Evolutionary conservation across 2,888 invertebrate species (phyloP).

Genomic region (Spilosoma lubricipeda): DNA sequence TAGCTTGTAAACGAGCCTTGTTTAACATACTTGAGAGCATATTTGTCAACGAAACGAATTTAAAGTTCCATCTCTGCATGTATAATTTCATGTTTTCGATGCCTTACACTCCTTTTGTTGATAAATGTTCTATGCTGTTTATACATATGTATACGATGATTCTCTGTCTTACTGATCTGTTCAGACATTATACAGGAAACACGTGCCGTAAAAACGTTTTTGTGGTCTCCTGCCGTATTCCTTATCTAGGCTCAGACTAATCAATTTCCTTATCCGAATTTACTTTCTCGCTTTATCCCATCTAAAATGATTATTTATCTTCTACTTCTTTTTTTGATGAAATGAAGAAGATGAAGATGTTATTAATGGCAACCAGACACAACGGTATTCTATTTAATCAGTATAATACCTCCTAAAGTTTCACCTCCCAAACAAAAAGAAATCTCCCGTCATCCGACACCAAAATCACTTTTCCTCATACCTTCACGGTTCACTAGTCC

Average conservation of each 20-base stretch:
- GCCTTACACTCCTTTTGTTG: neutral
- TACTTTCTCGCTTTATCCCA: no score
- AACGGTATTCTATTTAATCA: neutral
- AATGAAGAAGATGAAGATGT: no score
- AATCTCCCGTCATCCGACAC: slow-evolving; percentile 9
- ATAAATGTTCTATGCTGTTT: neutral
- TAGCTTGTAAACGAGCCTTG: neutral
- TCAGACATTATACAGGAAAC: no score
- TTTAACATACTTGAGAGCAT: slow-evolving; percentile 1
- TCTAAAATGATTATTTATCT: no score
- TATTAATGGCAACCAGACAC: neutral
- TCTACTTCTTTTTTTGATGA: no score
- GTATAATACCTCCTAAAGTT: neutral
- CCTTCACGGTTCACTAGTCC: slow-evolving; percentile 41
- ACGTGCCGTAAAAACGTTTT: neutral
- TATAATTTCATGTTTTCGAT: neutral
- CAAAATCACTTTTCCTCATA: slow-evolving; percentile 44
- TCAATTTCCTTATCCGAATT: no score
- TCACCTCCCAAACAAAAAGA: neutral
- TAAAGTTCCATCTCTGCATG: neutral
- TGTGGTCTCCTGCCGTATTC: neutral
- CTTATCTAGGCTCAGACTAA: no score
- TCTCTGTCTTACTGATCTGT: no score
- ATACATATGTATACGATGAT: neutral
- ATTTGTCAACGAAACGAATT: neutral